Evolutionary conservation across 2,888 invertebrate genomes (phyloP).

Genomic region (Drosophila bunnanda): DNA sequence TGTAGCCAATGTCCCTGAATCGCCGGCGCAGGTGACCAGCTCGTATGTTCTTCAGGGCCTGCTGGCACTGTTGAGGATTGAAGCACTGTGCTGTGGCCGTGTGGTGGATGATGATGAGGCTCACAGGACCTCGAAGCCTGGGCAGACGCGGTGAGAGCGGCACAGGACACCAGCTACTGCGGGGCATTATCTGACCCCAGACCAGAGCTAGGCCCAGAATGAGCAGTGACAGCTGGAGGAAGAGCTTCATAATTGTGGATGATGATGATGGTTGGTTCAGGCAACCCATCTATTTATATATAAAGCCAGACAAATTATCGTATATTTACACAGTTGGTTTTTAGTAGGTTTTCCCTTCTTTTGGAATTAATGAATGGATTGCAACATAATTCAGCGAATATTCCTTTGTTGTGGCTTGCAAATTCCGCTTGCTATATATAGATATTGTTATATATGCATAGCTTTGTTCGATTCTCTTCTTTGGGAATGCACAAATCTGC

Average conservation of each 20-base stretch:
- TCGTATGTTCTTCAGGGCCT: constrained; percentile 87
- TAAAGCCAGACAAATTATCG: background rate
- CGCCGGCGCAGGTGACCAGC: constrained; percentile 86
- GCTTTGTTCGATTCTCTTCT: constrained; percentile 30
- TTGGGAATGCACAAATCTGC: constrained; percentile 58
- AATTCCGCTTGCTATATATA: constrained; percentile 47
- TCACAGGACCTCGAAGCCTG: constrained; percentile 85
- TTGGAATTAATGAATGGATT: constrained; percentile 19
- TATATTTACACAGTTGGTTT: constrained; percentile 27
- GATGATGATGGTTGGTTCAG: background rate
- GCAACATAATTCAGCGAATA: constrained; percentile 25
- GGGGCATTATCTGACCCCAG: constrained; percentile 32
- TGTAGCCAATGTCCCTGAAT: constrained; percentile 89
- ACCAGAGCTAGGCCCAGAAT: background rate
- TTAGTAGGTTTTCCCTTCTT: background rate
- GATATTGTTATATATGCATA: background rate
- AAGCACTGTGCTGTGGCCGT: constrained; percentile 87
- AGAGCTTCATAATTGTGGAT: constrained; percentile 19
- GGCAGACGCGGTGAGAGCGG: constrained; percentile 37
- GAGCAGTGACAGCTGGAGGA: constrained; percentile 15
- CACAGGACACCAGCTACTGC: constrained; percentile 37
- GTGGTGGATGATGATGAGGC: constrained; percentile 89
- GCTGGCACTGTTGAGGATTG: constrained; percentile 85
- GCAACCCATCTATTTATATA: constrained; percentile 15
- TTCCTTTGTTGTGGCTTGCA: constrained; percentile 25